Percentiles rank a stretch among this genome's conserved stretches.
phyloP scores from a whole-genome alignment of 2,888 invertebrate genomes.

The Synanthedon formicaeformis region DNA sequence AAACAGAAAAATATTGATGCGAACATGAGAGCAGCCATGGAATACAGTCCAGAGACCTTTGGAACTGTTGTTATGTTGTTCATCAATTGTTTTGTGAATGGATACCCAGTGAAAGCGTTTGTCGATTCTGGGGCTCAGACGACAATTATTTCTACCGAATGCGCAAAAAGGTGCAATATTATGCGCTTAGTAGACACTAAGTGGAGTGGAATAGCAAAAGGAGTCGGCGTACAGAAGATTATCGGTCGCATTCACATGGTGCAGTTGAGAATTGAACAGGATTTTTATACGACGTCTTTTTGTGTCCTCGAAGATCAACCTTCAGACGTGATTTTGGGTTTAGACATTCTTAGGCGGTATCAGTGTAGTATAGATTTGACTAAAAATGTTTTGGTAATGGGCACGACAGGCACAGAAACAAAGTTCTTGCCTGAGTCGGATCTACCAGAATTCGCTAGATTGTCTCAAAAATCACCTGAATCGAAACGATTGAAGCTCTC shows the following conservation, averaged over 20 bases:
- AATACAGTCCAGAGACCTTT: constrained; percentile 98
- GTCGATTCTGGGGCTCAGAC: constrained; percentile 98
- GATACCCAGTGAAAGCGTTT: constrained; percentile 96
- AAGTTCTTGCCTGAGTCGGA: too few species aligned
- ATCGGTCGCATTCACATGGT: constrained; percentile 91
- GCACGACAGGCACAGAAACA: constrained; percentile 83
- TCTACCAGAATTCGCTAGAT: too few species aligned
- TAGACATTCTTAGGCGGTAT: constrained; percentile 92
- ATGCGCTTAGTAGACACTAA: constrained; percentile 89
- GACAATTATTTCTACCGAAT: constrained; percentile 97
- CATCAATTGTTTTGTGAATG: constrained; percentile 97
- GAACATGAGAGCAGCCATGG: constrained; percentile 99
- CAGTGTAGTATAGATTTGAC: constrained; percentile 88
- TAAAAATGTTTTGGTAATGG: constrained; percentile 81
- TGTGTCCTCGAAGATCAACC: constrained; percentile 90
- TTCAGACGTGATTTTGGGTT: constrained; percentile 92
- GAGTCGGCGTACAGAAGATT: constrained; percentile 91
- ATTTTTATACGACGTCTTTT: constrained; percentile 88
- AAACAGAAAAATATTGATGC: constrained; percentile 95
- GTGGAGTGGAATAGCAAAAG: constrained; percentile 90
- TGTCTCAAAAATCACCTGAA: too few species aligned
- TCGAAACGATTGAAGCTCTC: too few species aligned
- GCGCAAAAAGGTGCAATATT: constrained; percentile 94
- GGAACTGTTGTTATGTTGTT: constrained; percentile 98
- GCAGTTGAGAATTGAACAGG: constrained; percentile 88